Evolutionary conservation across 2,888 invertebrate genomes (phyloP).

Genomic region (Marronus borbonicus): DNA sequence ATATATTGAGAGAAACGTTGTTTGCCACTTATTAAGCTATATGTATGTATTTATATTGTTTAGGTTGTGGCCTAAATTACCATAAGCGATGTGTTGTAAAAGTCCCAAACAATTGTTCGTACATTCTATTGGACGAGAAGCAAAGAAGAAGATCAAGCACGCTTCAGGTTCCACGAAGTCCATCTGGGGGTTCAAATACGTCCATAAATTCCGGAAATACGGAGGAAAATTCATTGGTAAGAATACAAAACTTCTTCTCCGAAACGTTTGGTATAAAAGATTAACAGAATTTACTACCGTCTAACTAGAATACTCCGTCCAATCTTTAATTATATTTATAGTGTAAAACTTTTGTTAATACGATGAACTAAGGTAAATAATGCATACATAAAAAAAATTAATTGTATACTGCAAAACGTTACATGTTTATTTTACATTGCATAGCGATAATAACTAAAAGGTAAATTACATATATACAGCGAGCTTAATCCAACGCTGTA

Average conservation of each 20-base stretch:
- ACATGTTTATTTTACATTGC: too few relatives aligned
- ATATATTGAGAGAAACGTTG: too few relatives aligned
- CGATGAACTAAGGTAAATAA: neutral
- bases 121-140: constrained; percentile 68
- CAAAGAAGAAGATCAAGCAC: constrained; percentile 70
- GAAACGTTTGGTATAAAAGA: constrained; percentile 64
- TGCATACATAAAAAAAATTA: too few relatives aligned
- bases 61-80: constrained; percentile 97
- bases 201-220: constrained; percentile 73
- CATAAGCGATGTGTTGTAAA: constrained; percentile 98
- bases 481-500: too few relatives aligned
- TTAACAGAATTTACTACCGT: constrained; percentile 50
- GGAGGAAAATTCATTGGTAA: constrained; percentile 81
- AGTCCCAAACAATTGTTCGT: constrained; percentile 97
- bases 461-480: too few relatives aligned
- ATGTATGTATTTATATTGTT: constrained; percentile 18
- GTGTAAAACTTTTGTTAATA: neutral
- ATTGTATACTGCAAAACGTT: too few relatives aligned
- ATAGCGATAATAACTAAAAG: too few relatives aligned
- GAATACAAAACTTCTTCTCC: constrained; percentile 72
- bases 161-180: constrained; percentile 77
- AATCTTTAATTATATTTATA: constrained; percentile 37
- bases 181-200: constrained; percentile 82
- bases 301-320: constrained; percentile 42
- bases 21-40: too few relatives aligned